Base-by-base conservation (phyloP, 1,140 invertebrate species). In the Drosophila ohnishii region DNA sequence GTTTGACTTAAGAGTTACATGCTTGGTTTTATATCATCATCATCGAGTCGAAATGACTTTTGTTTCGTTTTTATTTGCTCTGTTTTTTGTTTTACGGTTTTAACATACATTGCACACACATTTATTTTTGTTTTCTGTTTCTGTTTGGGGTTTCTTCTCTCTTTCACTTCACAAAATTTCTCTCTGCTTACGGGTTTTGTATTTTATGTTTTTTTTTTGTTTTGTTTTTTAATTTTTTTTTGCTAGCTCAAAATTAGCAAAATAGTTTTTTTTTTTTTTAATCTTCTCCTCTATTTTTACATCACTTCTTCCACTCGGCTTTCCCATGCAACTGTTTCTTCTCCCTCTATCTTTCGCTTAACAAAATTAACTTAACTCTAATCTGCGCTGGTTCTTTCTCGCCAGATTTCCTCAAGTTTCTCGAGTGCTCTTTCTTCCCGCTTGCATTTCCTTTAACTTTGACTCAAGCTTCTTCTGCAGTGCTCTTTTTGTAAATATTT, bases 51-150 rank as follows among this genome's bases (percentile, higher is more conserved):
- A 61, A 70, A 61, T 69, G 42, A 44, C 64, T 73, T 70, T 81
- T 59, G 60, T 73, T 65, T 56, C 35, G 22, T 63, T 64, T 50
- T 55, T 78, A 47, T 65, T 73, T 66, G 37, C 53, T 81, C 47
- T 57, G 51, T 53, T 66, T 50, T 47, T 81, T 45, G 51, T 35
- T 58, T 71, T 71, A 71, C 50, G 66, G 42, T 59, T 59, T 67
- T 74, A 84, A 73, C 67, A 80, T 84, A 84, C 76, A 85, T 85
- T 84, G 81, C 81, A 84, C 81, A 77, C 59, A 76, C 63, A 80
- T 64, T 77, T 55, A 65, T 65, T 55, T 39, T 55, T 51, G 56
- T 61, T 56, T 62, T 57, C 34, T 69, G 51, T 48, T 50, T 75
- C 57, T 58, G 30, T 39, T 77, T 75, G 34, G 71, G 56, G 62